A percentile compares a stretch with the other conserved stretches of the same genome.
phyloP scores from a whole-genome alignment of 2,797 vertebrate species.

The Mormyrus hasselquistii region DNA sequence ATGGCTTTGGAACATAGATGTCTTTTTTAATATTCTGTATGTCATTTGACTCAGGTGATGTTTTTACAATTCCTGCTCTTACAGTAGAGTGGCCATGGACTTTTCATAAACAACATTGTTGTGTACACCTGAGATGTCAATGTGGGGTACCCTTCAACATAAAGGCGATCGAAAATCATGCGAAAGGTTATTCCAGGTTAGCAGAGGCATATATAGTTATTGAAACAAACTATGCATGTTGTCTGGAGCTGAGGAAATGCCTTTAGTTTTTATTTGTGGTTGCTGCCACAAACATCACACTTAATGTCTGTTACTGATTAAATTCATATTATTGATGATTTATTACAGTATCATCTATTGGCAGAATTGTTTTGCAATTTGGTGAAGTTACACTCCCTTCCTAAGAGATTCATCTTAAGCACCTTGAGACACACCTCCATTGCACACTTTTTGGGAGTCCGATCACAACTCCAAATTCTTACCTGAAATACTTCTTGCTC shows the following conservation, averaged over 20 bases:
- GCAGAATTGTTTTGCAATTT: not conserved
- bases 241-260: not conserved
- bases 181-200: not conserved
- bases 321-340: not conserved
- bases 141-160: not conserved
- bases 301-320: not conserved
- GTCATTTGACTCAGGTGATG: not conserved
- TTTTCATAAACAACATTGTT: not conserved
- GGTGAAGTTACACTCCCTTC: not conserved
- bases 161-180: not conserved
- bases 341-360: not conserved
- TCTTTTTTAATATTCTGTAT: not conserved
- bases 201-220: not conserved
- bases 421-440: not conserved
- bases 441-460: not conserved
- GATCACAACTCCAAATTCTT: not conserved
- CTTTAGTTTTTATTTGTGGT: not conserved
- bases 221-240: not conserved
- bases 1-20: not conserved
- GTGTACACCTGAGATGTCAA: not conserved
- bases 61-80: not conserved
- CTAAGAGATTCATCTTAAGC: not conserved
- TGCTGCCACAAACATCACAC: not conserved
- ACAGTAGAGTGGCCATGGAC: not conserved
- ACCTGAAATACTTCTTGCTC: not conserved